These are phyloP conservation scores for Oxycera nigricornis DNA, from an alignment of 2,888 invertebrate genomes.

Conservation along the genomic window DNA sequence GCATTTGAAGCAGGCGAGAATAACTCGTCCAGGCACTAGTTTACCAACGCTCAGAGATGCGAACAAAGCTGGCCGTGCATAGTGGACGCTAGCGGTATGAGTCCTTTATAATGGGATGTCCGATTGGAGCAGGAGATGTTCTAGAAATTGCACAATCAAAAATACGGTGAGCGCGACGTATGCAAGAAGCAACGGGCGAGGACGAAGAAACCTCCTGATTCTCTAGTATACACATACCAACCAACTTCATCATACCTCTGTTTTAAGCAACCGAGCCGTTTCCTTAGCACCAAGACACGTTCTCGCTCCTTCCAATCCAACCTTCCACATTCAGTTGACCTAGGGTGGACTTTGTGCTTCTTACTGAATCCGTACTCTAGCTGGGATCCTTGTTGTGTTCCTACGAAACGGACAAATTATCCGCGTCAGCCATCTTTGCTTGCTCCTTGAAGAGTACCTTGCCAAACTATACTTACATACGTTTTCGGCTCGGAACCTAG, in stretches of 20 bases:
- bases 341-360: not conserved
- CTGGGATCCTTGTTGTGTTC: slow-evolving; percentile 31
- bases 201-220: slow-evolving; percentile 39
- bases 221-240: slow-evolving; percentile 22
- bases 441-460: slow-evolving; percentile 34
- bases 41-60: slow-evolving; percentile 42
- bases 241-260: slow-evolving; percentile 39
- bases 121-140: slow-evolving; percentile 38
- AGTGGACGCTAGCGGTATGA: slow-evolving; percentile 18
- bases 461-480: slow-evolving; percentile 2
- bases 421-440: slow-evolving; percentile 47
- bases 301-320: slow-evolving; percentile 28
- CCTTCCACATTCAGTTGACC: not conserved
- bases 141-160: slow-evolving; percentile 46
- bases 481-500: not conserved
- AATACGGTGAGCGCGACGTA: slow-evolving; percentile 40
- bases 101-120: slow-evolving; percentile 25
- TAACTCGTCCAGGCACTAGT: slow-evolving; percentile 25
- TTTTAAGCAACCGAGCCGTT: slow-evolving; percentile 43
- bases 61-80: slow-evolving; percentile 22
- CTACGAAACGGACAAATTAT: slow-evolving; percentile 46
- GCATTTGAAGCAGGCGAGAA: slow-evolving; percentile 20
- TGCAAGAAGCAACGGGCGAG: not conserved
- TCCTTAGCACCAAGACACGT: slow-evolving; percentile 39
- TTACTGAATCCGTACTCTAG: slow-evolving; percentile 8